A percentile compares a stretch with the other conserved stretches of the same genome.
Evolutionary conservation across 2,888 invertebrate species (phyloP).

Genomic region (Plemyria rubiginata): DNA sequence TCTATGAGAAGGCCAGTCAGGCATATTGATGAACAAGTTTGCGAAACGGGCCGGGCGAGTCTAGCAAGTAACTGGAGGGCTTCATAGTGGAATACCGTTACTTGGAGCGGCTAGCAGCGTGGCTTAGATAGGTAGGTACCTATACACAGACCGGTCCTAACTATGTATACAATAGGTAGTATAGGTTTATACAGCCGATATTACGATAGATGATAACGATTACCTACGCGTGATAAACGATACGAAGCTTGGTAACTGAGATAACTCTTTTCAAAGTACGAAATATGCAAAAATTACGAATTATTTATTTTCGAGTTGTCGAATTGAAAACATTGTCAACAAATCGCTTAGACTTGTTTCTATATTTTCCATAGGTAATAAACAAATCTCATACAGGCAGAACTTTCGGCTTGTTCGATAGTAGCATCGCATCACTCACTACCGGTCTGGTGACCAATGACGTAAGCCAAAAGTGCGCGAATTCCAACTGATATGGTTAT

Average conservation of each 20-base stretch:
- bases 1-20: slow-evolving; percentile 59
- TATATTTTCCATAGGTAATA: too few species aligned
- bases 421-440: slow-evolving; percentile 44
- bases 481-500: slow-evolving; percentile 60
- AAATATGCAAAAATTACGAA: slow-evolving; percentile 1
- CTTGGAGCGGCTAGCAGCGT: slow-evolving; percentile 64
- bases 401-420: slow-evolving; percentile 40
- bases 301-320: too few species aligned
- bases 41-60: slow-evolving; percentile 64
- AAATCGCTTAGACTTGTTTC: too few species aligned
- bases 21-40: slow-evolving; percentile 67
- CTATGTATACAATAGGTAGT: too few species aligned
- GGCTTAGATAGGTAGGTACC: slow-evolving; percentile 55
- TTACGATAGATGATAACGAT: slow-evolving; percentile 55
- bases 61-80: slow-evolving; percentile 63
- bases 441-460: slow-evolving; percentile 63
- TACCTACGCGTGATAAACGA: slow-evolving; percentile 50
- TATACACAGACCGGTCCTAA: too few species aligned
- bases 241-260: slow-evolving; percentile 46
- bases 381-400: slow-evolving; percentile 1
- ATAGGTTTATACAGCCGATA: slow-evolving; percentile 52
- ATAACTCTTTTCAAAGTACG: slow-evolving; percentile 31
- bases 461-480: slow-evolving; percentile 79
- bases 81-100: slow-evolving; percentile 73
- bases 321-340: too few species aligned